Conservation (phyloP, 2,888 invertebrate genomes). For the Junonia oenone region DNA sequence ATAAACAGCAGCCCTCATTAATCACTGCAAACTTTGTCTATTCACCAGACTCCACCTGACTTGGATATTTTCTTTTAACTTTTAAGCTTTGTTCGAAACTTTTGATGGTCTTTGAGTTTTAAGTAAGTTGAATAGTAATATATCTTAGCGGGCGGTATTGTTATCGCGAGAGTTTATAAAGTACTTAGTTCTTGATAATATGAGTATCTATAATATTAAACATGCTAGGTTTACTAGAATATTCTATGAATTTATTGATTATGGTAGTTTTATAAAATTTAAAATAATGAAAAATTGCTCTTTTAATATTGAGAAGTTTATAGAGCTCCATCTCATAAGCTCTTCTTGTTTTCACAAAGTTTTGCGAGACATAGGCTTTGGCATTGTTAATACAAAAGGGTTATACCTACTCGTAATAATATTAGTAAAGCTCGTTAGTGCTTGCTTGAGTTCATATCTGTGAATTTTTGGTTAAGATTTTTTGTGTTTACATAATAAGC, state of each 20-base stretch:
- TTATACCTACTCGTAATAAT: too few relatives aligned
- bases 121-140: constrained; percentile 77
- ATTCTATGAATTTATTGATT: background rate
- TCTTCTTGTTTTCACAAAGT: too few relatives aligned
- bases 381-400: too few relatives aligned
- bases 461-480: too few relatives aligned
- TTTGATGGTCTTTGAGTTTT: constrained; percentile 77
- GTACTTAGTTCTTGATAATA: constrained; percentile 24
- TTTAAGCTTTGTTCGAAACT: constrained; percentile 75
- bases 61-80: constrained; percentile 77
- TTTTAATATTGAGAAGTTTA: too few relatives aligned
- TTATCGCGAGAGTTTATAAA: constrained; percentile 22
- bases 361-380: too few relatives aligned
- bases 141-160: constrained; percentile 52
- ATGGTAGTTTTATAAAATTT: background rate
- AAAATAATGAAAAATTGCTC: too few relatives aligned
- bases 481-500: too few relatives aligned
- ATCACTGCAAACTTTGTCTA: constrained; percentile 73
- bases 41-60: constrained; percentile 72
- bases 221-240: background rate
- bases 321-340: too few relatives aligned
- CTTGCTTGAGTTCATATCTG: too few relatives aligned
- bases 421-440: too few relatives aligned
- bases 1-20: constrained; percentile 70
- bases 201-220: background rate